Evolutionary conservation across 2,113 vertebrate species (phyloP), one percentile per base, ranked within the genome.

Genomic region (Peromyscus polionotus): DNA sequence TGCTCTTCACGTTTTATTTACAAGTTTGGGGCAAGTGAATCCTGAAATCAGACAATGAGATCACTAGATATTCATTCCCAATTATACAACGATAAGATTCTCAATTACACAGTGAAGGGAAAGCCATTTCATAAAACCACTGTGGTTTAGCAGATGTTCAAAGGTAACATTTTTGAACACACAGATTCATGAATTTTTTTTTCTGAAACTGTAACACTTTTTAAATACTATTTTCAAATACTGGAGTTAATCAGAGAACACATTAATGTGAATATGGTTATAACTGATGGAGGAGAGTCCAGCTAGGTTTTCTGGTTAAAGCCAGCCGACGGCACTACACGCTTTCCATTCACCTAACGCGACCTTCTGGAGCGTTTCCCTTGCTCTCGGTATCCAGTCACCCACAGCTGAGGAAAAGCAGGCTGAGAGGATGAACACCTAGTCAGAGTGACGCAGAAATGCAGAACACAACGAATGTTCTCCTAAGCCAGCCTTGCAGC

Each of bases 171-270:
- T 98, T 97, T 97, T 93, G 93, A 86, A 95, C 80, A 93, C 93
- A 97, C 72, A 80, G 90, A 98, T 96, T 97, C 97, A 97, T 92
- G 90, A 97, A 96, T 96, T 95, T 98, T 98, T 98, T 98, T 98
- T 91, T 54, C 93, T 97, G 93, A 97, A 87, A 97, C 93, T 98
- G 86, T 5, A 80, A 97, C 96, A 95, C 98, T 98, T 98, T 98
- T 89, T 84, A 97, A 98, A 97, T 26, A 95, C 85, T 93, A 97
- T 97, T 98, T 98, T 98, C 97, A 97, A 97, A 98, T 94, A 88
- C 22, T 97, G 94, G 97, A 67, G 97, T 97, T 97, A 98, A 98
- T 97, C 96, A 98, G 96, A 22, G 87, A 98, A 95, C 89, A 98
- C 95, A 97, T 36, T 96, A 96, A 97, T 89, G 81, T 89, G 13